Evolutionary conservation across 2,113 vertebrate species (phyloP).

Genomic region (Galemys pyrenaicus): DNA sequence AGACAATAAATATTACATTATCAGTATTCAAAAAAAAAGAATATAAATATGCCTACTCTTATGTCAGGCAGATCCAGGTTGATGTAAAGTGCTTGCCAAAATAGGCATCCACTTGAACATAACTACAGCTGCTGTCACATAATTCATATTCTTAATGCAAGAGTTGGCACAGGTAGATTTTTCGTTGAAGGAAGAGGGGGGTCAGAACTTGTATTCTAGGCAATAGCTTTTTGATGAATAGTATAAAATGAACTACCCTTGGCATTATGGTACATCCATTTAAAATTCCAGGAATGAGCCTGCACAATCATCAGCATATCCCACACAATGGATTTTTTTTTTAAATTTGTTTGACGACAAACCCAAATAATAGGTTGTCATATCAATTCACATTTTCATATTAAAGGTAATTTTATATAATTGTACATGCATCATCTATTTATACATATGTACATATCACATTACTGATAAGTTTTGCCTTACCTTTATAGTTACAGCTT

Average conservation of each 20-base stretch:
- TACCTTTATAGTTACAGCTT: not conserved
- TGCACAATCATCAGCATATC: not conserved
- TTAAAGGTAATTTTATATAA: not conserved
- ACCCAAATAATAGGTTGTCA: not conserved
- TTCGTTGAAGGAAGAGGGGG: not conserved
- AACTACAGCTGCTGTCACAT: slow-evolving; percentile 68
- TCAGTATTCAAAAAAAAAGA: slow-evolving; percentile 59
- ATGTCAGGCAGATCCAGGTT: slow-evolving; percentile 50
- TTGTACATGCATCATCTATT: fast-evolving
- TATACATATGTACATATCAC: not conserved
- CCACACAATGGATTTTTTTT: not conserved
- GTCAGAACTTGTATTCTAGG: slow-evolving; percentile 11
- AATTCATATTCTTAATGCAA: slow-evolving; percentile 77
- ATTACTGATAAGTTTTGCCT: not conserved
- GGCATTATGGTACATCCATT: not conserved
- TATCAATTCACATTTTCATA: not conserved
- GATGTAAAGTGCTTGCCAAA: slow-evolving; percentile 72
- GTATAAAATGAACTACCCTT: slow-evolving; percentile 37
- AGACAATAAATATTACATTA: slow-evolving; percentile 68
- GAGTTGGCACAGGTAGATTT: slow-evolving; percentile 69
- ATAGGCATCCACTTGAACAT: slow-evolving; percentile 59
- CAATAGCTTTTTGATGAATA: slow-evolving; percentile 60
- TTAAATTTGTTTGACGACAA: not conserved
- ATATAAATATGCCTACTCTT: slow-evolving; percentile 64
- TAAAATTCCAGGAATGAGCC: not conserved